Percentiles rank a stretch among this genome's conserved stretches.
Evolutionary conservation across 2,797 vertebrate genomes (phyloP).

Genomic region (Gephyroberyx darwinii): DNA sequence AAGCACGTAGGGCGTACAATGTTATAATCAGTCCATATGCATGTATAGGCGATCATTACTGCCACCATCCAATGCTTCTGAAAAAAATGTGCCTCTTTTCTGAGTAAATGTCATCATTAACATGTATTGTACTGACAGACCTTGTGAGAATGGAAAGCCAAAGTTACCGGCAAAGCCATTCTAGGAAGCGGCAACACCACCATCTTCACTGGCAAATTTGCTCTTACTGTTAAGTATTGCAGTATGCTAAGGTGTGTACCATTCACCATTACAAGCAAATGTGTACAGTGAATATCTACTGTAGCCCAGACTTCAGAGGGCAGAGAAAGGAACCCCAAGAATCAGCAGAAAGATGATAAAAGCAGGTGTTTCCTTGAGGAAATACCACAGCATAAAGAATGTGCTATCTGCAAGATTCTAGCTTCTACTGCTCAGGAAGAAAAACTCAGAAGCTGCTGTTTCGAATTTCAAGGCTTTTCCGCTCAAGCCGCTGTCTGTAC

Average conservation of each 20-base stretch:
- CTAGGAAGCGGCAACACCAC: too few relatives aligned
- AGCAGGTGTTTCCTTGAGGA: slow-evolving; percentile 82
- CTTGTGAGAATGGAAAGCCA: too few relatives aligned
- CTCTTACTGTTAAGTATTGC: not conserved
- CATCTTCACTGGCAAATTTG: not conserved
- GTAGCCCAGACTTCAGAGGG: slow-evolving; percentile 16
- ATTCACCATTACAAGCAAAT: slow-evolving; percentile 19
- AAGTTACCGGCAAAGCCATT: too few relatives aligned
- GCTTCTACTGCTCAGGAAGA: slow-evolving; percentile 64
- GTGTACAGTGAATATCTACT: slow-evolving; percentile 13
- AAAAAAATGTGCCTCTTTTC: not conserved
- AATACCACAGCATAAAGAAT: slow-evolving; percentile 76
- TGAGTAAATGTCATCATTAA: not conserved
- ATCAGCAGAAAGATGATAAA: slow-evolving; percentile 70
- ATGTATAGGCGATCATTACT: not conserved
- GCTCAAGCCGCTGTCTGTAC: slow-evolving; percentile 68
- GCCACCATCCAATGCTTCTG: not conserved
- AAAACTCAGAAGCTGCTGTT: slow-evolving; percentile 68
- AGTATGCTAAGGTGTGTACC: not conserved
- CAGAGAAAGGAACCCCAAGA: slow-evolving; percentile 60
- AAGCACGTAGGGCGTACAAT: slow-evolving; percentile 1
- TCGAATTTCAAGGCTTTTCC: slow-evolving; percentile 76
- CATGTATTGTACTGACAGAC: not conserved
- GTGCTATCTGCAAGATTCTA: slow-evolving; percentile 62
- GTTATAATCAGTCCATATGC: slow-evolving; percentile 12